These are phyloP conservation scores for Girardia tigrina DNA, from an alignment of 2,888 invertebrate genomes.

Conservation along the genomic window DNA sequence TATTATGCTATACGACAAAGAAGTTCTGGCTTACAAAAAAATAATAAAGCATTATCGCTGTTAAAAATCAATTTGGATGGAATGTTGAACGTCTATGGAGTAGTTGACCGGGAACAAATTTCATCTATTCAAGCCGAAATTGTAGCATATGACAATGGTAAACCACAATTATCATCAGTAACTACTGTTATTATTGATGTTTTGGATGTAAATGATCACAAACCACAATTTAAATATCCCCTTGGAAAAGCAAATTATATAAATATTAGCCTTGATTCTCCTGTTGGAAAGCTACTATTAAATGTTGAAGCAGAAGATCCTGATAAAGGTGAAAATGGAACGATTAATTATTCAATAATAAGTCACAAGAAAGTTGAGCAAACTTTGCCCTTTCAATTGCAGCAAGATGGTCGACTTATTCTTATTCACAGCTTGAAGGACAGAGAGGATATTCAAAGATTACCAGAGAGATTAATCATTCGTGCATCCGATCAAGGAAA, in stretches of 20 bases:
- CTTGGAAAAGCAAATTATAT: background rate
- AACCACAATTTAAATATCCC: background rate
- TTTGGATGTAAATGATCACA: slow-evolving; percentile 14
- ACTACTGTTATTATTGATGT: background rate
- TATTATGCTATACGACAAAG: background rate
- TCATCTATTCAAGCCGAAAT: background rate
- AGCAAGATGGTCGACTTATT: background rate
- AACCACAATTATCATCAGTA: slow-evolving; percentile 18
- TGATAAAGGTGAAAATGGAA: slow-evolving; percentile 18
- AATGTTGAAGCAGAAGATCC: slow-evolving; percentile 18
- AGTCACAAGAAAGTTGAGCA: background rate
- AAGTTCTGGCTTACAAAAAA: background rate
- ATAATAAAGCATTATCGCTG: background rate
- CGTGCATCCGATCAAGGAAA: background rate
- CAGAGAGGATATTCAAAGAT: background rate
- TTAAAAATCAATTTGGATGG: slow-evolving; percentile 14
- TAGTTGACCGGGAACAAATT: background rate
- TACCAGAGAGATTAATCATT: slow-evolving; percentile 21
- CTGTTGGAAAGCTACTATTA: background rate
- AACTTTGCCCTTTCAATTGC: background rate
- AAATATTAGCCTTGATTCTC: background rate
- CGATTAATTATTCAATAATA: background rate
- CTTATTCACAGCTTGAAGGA: background rate
- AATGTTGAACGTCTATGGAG: background rate
- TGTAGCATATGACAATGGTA: background rate